A percentile compares a stretch with the other conserved stretches of the same genome.
phyloP scores from a whole-genome alignment of 2,797 vertebrate genomes.

The Eremophila alpestris region DNA sequence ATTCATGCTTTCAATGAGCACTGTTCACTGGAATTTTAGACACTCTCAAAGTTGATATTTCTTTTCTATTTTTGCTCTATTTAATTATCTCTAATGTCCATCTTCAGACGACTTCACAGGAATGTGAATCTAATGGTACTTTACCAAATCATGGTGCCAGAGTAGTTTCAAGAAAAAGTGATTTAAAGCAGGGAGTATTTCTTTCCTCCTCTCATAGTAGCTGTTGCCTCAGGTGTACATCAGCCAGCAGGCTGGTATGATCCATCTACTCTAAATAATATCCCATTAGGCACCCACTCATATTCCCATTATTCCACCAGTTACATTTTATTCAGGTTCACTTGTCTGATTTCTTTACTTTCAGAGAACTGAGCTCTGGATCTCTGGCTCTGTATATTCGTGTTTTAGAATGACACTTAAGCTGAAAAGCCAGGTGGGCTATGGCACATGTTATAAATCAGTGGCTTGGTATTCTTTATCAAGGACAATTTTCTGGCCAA shows the following conservation, averaged over 20 bases:
- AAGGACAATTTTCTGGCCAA: background rate
- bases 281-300: background rate
- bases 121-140: background rate
- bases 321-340: background rate
- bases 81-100: background rate
- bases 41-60: background rate
- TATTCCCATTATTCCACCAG: background rate
- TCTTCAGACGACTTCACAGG: background rate
- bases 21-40: background rate
- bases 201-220: background rate
- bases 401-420: background rate
- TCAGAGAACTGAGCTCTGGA: background rate
- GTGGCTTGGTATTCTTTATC: conserved; percentile 30
- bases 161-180: background rate
- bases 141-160: background rate
- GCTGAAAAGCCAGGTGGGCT: background rate
- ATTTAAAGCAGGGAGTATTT: background rate
- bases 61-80: background rate
- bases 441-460: conserved; percentile 6
- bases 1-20: background rate
- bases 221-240: background rate
- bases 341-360: background rate
- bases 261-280: background rate
- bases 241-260: background rate
- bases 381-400: background rate